These are phyloP conservation scores for Zosterops borbonicus DNA, from an alignment of 2,113 vertebrate genomes.

Conservation along the genomic window DNA sequence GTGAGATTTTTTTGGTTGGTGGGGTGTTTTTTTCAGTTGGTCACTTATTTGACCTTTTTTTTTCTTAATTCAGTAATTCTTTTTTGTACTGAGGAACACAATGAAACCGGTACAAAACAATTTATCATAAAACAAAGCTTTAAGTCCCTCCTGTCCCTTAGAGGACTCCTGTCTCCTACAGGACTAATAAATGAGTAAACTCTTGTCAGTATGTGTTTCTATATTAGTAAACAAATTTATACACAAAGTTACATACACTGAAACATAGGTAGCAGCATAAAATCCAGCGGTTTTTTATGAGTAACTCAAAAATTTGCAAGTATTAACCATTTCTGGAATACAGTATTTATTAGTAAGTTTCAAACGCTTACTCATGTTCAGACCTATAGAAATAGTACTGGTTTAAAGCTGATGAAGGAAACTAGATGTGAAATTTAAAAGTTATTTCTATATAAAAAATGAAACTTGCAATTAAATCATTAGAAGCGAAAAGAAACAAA, in stretches of 20 bases:
- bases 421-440: neutral
- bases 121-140: neutral
- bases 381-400: neutral
- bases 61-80: neutral
- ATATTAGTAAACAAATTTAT: neutral
- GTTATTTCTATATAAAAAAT: neutral
- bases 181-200: neutral
- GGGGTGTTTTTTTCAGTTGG: fast-evolving
- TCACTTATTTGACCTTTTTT: neutral
- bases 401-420: neutral
- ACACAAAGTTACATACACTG: neutral
- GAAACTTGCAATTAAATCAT: neutral
- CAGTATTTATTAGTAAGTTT: neutral
- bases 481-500: neutral
- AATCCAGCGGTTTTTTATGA: neutral
- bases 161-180: neutral
- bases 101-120: neutral
- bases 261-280: neutral
- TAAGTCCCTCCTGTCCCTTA: neutral
- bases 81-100: neutral
- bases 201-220: neutral
- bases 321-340: neutral
- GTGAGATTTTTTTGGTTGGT: neutral
- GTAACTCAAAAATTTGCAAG: neutral
- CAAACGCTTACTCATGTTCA: neutral